Evolutionary conservation across 2,113 vertebrate genomes (phyloP).

Genomic region (Cinclus mexicanus): DNA sequence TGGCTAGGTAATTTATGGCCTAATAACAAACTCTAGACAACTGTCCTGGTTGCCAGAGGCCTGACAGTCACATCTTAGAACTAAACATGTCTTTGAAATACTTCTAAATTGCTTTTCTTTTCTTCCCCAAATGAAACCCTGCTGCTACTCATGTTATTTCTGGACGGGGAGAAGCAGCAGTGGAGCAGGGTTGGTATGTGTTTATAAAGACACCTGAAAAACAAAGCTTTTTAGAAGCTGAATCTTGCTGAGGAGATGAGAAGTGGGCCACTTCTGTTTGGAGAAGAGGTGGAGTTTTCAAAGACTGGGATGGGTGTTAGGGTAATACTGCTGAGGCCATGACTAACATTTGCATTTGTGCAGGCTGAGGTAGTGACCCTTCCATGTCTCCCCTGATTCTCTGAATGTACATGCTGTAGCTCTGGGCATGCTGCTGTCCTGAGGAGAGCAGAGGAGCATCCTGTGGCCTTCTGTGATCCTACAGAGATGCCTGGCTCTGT

Average conservation of each 20-base stretch:
- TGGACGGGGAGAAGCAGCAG: background rate
- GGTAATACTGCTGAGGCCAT: background rate
- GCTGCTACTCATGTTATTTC: background rate
- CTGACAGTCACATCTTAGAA: background rate
- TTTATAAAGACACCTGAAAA: background rate
- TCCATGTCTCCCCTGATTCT: background rate
- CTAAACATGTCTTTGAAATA: too few relatives aligned
- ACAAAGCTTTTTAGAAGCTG: background rate
- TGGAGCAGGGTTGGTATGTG: background rate
- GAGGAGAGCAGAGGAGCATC: background rate
- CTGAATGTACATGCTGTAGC: background rate
- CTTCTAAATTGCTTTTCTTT: background rate
- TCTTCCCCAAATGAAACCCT: constrained; percentile 21
- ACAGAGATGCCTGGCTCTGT: accelerated
- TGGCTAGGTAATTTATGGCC: background rate
- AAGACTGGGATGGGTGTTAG: background rate
- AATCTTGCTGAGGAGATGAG: background rate
- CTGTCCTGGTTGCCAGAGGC: background rate
- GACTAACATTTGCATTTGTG: background rate
- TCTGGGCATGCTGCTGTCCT: background rate
- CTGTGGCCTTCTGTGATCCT: background rate
- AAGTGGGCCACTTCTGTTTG: background rate
- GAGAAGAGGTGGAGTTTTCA: background rate
- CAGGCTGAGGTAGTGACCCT: background rate
- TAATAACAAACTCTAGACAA: background rate